phyloP scores from a whole-genome alignment of 2,888 invertebrate genomes.

The Diarsia brunnea region DNA sequence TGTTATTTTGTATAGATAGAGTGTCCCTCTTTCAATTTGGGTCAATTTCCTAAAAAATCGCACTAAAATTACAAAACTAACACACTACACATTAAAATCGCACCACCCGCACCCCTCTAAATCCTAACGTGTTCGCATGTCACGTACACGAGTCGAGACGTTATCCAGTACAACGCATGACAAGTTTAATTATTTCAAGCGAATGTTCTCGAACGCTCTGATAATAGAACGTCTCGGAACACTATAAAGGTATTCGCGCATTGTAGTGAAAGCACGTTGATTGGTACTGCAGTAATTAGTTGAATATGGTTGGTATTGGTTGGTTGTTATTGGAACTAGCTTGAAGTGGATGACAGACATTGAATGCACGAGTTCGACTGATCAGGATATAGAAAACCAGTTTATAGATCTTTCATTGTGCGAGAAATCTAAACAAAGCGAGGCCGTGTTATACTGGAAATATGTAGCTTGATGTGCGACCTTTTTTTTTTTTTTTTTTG shows the following conservation, averaged over 20 bases:
- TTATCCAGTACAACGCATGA: conserved; percentile 77
- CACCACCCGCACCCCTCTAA: neutral
- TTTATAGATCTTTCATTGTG: no score
- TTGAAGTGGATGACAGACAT: neutral
- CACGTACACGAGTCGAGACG: conserved; percentile 73
- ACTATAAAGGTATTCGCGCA: conserved; percentile 49
- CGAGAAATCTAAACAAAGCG: no score
- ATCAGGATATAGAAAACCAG: no score
- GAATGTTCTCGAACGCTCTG: conserved; percentile 74
- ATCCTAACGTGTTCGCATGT: conserved; percentile 70
- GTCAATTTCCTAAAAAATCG: no score
- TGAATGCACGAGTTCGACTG: no score
- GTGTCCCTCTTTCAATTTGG: no score
- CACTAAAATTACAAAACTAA: no score
- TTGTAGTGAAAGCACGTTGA: conserved; percentile 22
- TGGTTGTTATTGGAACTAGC: conserved; percentile 5
- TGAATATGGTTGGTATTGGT: neutral
- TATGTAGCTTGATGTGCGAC: no score
- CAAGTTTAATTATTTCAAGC: conserved; percentile 84
- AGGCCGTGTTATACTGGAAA: no score
- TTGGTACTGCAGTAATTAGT: conserved; percentile 42
- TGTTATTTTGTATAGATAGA: no score
- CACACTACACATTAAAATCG: conserved; percentile 40
- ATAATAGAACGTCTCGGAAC: conserved; percentile 67
- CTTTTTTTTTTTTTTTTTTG: no score